These are phyloP conservation scores for Lepidonotus clava DNA, from an alignment of 2,888 invertebrate genomes.

Conservation along the genomic window DNA sequence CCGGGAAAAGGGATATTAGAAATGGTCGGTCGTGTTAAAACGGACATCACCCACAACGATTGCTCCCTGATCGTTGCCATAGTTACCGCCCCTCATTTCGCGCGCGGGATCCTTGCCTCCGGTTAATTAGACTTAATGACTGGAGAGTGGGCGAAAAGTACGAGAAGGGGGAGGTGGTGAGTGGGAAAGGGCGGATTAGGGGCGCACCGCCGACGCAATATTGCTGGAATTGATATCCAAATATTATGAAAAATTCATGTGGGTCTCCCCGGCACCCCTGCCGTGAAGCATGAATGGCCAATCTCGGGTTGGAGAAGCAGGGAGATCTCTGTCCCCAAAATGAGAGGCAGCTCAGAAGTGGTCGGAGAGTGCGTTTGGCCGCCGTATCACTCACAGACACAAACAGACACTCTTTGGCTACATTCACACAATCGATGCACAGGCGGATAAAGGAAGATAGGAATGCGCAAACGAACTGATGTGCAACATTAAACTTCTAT, in stretches of 20 bases:
- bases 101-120: background rate
- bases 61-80: conserved; percentile 27
- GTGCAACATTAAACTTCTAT: too few relatives aligned
- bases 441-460: too few relatives aligned
- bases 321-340: background rate
- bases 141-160: background rate
- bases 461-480: too few relatives aligned
- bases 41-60: conserved; percentile 4
- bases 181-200: background rate
- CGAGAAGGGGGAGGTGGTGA: background rate
- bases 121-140: conserved; percentile 34
- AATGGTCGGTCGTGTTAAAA: background rate
- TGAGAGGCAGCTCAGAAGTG: too few relatives aligned
- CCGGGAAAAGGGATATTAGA: background rate
- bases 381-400: too few relatives aligned
- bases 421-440: too few relatives aligned
- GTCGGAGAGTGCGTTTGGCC: too few relatives aligned
- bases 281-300: background rate
- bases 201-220: background rate
- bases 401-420: too few relatives aligned
- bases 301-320: background rate
- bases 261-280: background rate
- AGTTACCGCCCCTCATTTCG: background rate
- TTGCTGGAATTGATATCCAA: conserved; percentile 48
- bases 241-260: conserved; percentile 33